phyloP scores from a whole-genome alignment of 2,797 vertebrate genomes.

The Smutsia gigantea region DNA sequence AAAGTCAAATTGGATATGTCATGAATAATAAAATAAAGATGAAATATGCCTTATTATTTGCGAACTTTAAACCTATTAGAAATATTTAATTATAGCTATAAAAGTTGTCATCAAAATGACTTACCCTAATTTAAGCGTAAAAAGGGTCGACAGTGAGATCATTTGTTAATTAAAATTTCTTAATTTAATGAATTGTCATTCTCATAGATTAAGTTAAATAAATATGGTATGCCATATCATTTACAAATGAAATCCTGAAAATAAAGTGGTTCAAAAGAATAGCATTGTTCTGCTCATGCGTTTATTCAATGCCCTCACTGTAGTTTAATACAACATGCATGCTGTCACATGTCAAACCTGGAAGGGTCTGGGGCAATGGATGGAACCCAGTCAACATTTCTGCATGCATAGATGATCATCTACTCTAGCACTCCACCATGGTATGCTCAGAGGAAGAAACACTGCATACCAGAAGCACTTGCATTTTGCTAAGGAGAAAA shows the following conservation, averaged over 20 bases:
- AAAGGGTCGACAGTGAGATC: constrained; percentile 74
- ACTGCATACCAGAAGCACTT: background rate
- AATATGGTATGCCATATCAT: constrained; percentile 32
- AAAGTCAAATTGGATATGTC: constrained; percentile 51
- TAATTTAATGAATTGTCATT: constrained; percentile 78
- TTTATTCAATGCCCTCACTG: background rate
- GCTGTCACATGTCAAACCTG: background rate
- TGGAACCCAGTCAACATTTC: background rate
- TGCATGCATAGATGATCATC: too few species aligned
- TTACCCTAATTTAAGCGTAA: constrained; percentile 64
- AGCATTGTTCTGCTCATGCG: background rate
- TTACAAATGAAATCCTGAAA: constrained; percentile 50
- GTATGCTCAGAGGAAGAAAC: background rate
- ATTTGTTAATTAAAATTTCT: constrained; percentile 79
- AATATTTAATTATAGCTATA: constrained; percentile 76
- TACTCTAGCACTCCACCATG: background rate
- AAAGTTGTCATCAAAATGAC: constrained; percentile 73
- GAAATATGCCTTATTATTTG: constrained; percentile 69
- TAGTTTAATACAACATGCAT: background rate
- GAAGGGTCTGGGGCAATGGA: background rate
- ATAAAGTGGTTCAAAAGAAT: background rate
- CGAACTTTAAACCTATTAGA: constrained; percentile 71
- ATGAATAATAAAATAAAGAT: constrained; percentile 68
- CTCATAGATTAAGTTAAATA: constrained; percentile 72
- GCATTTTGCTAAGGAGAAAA: background rate